Evolutionary conservation across 1,140 invertebrate species (phyloP), one percentile per base, ranked within the genome.

Genomic region (Drosophila fuyamai): DNA sequence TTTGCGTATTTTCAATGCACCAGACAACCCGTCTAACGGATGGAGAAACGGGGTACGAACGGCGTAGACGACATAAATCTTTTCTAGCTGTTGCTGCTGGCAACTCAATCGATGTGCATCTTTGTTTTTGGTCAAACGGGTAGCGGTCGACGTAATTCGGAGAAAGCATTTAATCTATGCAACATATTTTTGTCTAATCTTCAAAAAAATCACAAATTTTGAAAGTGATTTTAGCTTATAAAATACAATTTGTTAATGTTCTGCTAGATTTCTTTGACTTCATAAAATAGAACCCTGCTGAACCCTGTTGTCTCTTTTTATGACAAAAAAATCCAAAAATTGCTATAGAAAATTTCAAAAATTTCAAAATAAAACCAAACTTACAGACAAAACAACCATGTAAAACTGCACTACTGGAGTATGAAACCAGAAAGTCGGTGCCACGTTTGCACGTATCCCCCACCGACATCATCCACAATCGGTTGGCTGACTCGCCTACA

Each of bases 41-140:
- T 63, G 55, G 40, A 79, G 58, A 43, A 53, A 38, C 43, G 53
- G 60, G 27, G 23, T 43, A 18, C 29, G 32, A 46, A 46, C 46
- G 60, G 32, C 67, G 70, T 63, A 86, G 81, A 84, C 81, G 73
- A 70, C 78, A 85, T 85, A 86, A 85, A 85, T 85, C 78, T 84
- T 51, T 68, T 59, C 48, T 71, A 63, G 27, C 61, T 51, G 54
- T 75, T 59, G 32, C 66, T 66, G 27, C 71, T 38, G 58, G 41
- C 57, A 40, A 41, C 57, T 79, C 65, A 65, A 72, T 81, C 67
- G 65, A 35, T 38, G 65, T 32, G 43, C 18, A 72, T 71, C 53
- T 57, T 41, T 40, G 5, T 47, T 66, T 38, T 57, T 57, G 12
- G 36, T 40, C 38, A 10, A 12, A 4, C 2, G 32, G 57, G 29